Base-by-base conservation (phyloP, 2,797 vertebrate genomes). In the Ptychadena robeensis region DNA sequence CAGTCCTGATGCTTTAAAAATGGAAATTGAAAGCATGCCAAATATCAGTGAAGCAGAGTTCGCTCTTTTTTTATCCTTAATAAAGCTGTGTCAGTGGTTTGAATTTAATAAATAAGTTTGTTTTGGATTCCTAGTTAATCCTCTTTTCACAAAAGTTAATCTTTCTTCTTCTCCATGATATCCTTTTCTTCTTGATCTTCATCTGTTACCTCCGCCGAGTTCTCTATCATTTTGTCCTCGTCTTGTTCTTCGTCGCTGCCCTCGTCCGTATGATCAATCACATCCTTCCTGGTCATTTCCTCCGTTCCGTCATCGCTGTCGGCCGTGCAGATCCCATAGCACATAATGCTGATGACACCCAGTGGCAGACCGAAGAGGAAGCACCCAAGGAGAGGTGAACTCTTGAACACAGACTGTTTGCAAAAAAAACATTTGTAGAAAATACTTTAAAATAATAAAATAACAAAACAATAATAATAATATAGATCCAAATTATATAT, bases 271-370 rank as follows among this genome's bases (percentile, higher is more conserved):
- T 86, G 94, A 9, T 93, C 93, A 65, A 93, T 89, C 0, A 86
- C 88, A 67, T 97, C 96, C 82, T 91, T 94, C 90, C 93, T 96
- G 82, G 91, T 88, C 22, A 90, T 91, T 89, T 96, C 95, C 1
- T 96, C 95, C 0, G 91, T 78, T 0, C 94, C 93, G 71, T 96
- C 96, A 2, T 97, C 96, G 0, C 96, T 89, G 87, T 98, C 97
- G 0, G 96, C 97, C 0, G 96, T 97, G 92, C 96, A 99, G 93
- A 99, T 98, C 86, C 98, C 97, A 0, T 99, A 99, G 89, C 98
- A 99, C 98, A 99, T 99, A 91, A 99, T 96, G 88, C 98, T 99
- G 91, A 99, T 98, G 88, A 99, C 96, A 18, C 97, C 98, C 89
- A 99, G 91, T 25, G 98, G 98, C 65, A 99, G 93, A 75, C 98